Evolutionary conservation across 64 coral and sea anemone species (phyloP).

Genomic region (Hydrozoanthus tunicans): DNA sequence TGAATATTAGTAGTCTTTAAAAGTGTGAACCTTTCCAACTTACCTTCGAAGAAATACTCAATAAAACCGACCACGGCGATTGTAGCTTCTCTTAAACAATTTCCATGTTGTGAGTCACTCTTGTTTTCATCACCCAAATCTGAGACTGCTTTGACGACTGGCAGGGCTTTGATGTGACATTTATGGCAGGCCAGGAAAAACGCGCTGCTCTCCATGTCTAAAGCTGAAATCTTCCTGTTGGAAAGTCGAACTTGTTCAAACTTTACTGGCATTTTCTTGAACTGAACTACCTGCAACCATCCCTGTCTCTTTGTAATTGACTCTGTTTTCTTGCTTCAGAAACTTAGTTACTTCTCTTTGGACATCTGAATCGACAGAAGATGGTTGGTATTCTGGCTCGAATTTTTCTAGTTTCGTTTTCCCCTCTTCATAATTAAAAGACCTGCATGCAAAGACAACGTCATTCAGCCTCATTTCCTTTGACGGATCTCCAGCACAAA

Average conservation of each 20-base stretch:
- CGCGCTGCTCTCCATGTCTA: constrained; percentile 44
- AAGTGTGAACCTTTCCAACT: neutral
- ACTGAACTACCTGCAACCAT: neutral
- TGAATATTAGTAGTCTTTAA: no score
- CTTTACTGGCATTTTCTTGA: neutral
- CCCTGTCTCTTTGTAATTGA: neutral
- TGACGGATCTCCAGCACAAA: constrained; percentile 8
- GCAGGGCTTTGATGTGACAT: constrained; percentile 6
- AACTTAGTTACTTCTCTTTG: neutral
- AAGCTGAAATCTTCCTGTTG: constrained; percentile 13
- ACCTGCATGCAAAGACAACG: neutral
- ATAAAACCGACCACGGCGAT: constrained; percentile 5
- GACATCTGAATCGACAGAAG: neutral
- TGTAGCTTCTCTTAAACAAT: constrained; percentile 11
- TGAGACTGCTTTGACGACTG: constrained; percentile 43
- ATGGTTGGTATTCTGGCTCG: neutral
- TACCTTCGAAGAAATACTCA: constrained; percentile 43
- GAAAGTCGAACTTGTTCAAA: neutral
- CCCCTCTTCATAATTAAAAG: constrained; percentile 23
- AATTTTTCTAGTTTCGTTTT: neutral
- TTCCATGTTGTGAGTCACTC: neutral
- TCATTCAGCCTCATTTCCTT: neutral
- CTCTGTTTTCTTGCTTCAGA: neutral
- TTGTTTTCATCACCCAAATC: constrained; percentile 17
- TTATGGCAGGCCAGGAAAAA: neutral